Base-by-base conservation (phyloP, 1,140 invertebrate species). In the Caenorhabditis brenneri region DNA sequence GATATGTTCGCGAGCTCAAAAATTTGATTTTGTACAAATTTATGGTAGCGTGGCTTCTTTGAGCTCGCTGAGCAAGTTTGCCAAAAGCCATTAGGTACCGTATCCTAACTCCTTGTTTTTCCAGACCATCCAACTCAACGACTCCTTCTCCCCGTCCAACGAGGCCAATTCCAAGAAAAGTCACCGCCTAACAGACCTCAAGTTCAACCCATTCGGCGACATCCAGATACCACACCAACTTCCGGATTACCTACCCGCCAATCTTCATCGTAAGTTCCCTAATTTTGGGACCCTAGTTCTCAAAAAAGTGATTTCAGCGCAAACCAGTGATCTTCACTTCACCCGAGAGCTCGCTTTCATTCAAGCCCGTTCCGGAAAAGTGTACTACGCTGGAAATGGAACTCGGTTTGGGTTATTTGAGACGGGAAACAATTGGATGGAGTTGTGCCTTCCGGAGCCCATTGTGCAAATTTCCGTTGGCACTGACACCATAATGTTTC, bases 381-480 rank as follows among this genome's bases (percentile, higher is more conserved):
- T 90, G 19, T 90, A 81, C 74, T 91, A 90, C 81, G 87, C 87
- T 46, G 89, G 89, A 27, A 85, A 87, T 39, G 89, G 85, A 60
- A 65, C 42, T 24, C n/a, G 85, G 15, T 86, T 90, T 42, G 87
- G 84, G 12, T 33, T 86, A 24, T 79, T 88, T 85, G 87, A 88
- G 49, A 86, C 86, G 29, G 83, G 79, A 27, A 81, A 79, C 24
- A 78, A 31, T 10, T 90, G 89, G 89, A 88, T 84, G 81, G 87
- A 89, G 36, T 80, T 90, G 49, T 36, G 55, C 48, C 81, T 90
- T 42, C 55, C 87, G 6, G 89, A 90, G 33, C 74, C 86, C 12
- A 89, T 90, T 6, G 88, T 90, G 1, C 78, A 81, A 55, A 83
- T 90, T 19, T 79, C 86, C 15, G 51, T 89, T 29, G 87, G 89